Evolutionary conservation across 2,113 vertebrate genomes (phyloP).

Genomic region (Phyllopteryx taeniolatus): DNA sequence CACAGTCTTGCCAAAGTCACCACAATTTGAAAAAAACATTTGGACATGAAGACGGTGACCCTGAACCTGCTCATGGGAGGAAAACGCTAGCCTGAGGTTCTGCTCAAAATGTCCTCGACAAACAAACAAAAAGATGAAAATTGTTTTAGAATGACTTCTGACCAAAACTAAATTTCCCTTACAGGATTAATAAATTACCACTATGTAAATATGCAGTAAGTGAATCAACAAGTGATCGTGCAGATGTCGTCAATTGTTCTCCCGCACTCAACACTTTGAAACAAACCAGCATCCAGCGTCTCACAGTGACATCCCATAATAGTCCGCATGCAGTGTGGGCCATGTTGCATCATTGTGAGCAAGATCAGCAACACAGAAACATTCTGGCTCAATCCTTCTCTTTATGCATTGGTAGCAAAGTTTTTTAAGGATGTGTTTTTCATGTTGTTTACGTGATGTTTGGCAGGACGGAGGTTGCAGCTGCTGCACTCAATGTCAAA

Average conservation of each 20-base stretch:
- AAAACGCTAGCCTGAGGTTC: background rate
- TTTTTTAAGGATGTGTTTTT: background rate
- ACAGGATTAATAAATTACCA: too few relatives aligned
- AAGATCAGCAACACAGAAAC: background rate
- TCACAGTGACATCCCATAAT: background rate
- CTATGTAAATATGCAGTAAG: background rate
- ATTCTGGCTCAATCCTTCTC: background rate
- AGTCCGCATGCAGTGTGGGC: background rate
- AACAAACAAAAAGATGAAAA: background rate
- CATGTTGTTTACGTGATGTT: background rate
- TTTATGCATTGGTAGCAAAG: background rate
- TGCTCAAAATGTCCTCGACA: background rate
- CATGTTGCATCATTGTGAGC: background rate
- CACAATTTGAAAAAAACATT: background rate
- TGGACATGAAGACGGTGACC: background rate
- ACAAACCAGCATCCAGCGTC: background rate
- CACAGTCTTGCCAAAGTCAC: constrained; percentile 6
- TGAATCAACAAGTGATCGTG: background rate
- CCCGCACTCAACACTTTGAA: background rate
- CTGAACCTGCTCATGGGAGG: background rate
- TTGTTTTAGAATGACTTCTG: background rate
- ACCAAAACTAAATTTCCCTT: background rate
- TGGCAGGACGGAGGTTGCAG: background rate
- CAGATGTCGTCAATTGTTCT: background rate
- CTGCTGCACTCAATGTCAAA: background rate